These are phyloP conservation scores for Lasioglossum malachurum DNA, from an alignment of 2,888 invertebrate species.

Conservation along the genomic window DNA sequence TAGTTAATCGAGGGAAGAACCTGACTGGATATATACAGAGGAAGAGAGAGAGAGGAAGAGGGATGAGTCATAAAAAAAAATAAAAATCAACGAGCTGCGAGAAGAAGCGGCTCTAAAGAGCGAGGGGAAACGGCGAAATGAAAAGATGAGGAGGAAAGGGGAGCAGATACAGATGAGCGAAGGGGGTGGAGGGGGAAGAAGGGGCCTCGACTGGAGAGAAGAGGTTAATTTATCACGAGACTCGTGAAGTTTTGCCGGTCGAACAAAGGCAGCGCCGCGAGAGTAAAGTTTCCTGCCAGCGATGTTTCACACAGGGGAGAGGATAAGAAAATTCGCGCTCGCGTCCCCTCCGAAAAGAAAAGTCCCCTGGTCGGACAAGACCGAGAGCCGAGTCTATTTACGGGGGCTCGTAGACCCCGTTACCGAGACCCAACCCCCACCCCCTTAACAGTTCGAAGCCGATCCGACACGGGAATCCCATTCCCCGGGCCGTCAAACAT, in stretches of 20 bases:
- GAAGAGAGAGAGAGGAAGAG: not conserved
- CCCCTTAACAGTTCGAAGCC: constrained; percentile 24
- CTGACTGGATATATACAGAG: not conserved
- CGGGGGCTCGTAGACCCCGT: constrained; percentile 22
- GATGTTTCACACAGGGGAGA: constrained; percentile 44
- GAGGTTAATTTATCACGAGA: constrained; percentile 57
- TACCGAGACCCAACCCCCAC: not conserved
- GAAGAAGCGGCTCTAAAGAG: not conserved
- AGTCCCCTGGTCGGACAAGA: constrained; percentile 24
- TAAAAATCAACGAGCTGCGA: constrained; percentile 2
- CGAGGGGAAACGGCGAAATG: not conserved
- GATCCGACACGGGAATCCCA: constrained; percentile 49
- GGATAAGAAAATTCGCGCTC: constrained; percentile 54
- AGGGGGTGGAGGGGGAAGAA: not conserved
- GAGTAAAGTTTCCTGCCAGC: constrained; percentile 40
- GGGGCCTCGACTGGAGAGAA: not conserved
- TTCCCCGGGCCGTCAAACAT: constrained; percentile 44
- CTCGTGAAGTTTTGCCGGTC: constrained; percentile 42
- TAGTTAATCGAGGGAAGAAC: not conserved
- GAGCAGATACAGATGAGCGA: not conserved
- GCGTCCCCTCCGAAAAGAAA: constrained; percentile 38
- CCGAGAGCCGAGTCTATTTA: constrained; percentile 38
- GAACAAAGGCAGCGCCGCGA: constrained; percentile 25
- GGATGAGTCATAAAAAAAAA: not conserved
- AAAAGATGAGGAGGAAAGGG: not conserved